Conservation (phyloP, 2,888 invertebrate genomes). For the Tetranychus piercei region DNA sequence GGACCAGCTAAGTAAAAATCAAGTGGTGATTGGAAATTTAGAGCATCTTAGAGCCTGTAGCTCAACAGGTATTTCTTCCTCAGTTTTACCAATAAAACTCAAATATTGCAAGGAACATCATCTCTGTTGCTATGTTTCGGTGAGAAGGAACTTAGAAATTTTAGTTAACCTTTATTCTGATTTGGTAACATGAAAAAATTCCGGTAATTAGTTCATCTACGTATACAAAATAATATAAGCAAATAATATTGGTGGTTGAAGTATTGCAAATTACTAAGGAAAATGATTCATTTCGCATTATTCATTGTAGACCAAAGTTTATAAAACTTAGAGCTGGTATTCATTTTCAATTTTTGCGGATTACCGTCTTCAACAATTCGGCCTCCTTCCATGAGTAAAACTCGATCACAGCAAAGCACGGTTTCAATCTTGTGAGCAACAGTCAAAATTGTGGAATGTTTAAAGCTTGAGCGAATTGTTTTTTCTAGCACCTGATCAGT, state of each 20-base stretch:
- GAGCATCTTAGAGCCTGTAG: slow-evolving; percentile 96
- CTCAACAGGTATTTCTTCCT: slow-evolving; percentile 71
- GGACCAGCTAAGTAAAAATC: too few species aligned
- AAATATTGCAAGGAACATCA: slow-evolving; percentile 96
- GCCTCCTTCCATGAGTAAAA: slow-evolving; percentile 34
- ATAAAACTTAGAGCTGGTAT: not conserved
- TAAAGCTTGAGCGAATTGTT: slow-evolving; percentile 32
- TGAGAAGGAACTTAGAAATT: too few species aligned
- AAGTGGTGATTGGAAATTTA: slow-evolving; percentile 32
- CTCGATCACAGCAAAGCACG: slow-evolving; percentile 33
- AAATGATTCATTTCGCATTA: not conserved
- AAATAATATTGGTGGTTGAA: not conserved
- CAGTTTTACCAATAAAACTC: not conserved
- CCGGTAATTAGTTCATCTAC: not conserved
- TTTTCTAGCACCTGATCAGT: slow-evolving; percentile 34
- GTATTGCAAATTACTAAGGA: not conserved
- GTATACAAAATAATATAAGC: not conserved
- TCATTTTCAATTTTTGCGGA: slow-evolving; percentile 30
- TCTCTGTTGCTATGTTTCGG: slow-evolving; percentile 89
- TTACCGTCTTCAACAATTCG: slow-evolving; percentile 32
- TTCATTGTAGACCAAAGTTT: not conserved
- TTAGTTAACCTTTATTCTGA: not conserved
- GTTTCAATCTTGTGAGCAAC: slow-evolving; percentile 36
- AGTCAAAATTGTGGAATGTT: slow-evolving; percentile 33
- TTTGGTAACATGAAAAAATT: not conserved